Base-by-base conservation (phyloP, 2,113 vertebrate species). In the Pangasianodon hypophthalmus region DNA sequence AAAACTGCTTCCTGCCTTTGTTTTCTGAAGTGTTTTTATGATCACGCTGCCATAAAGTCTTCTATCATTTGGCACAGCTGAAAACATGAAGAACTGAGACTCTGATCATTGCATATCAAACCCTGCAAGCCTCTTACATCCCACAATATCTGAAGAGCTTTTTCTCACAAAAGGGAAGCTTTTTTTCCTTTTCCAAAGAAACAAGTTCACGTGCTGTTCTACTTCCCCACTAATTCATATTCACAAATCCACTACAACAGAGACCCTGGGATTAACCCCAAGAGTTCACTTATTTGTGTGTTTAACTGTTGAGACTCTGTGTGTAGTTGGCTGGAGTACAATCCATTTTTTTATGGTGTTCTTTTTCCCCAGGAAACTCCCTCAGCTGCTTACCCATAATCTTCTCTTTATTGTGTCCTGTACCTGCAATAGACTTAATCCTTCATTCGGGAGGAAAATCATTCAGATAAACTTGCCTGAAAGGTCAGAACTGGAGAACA, bases 401-500 rank as follows among this genome's bases (percentile, higher is more conserved):
- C 29, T 69, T 1, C 41, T 41, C 58, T 8, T 67, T 58, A 52
- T 41, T 54, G 29, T 54, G 46, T 67, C 32, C 18, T 75, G 52
- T 81, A 81, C 44, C n/a, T 48, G 29, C 46, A 71, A 21, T 71
- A 6, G 2, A 69, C 46, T 52, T 67, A 41, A 41, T 52, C 44
- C 69, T 69, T 71, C 3, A 52, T 71, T 56, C 26, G 44, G 11
- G 52, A 7, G 21, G 18, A 52, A 50, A 44, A 69, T 69, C 71
- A 79, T 69, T 84, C 41, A n/a, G 50, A 82, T 87, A 73, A 86
- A 89, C 52, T 46, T 50, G 8, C 13, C 41, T 29, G 32, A 79
- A 90, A 90, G 85, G 80, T 88, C 80, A 89, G 62, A 46, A 41
- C 67, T 84, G 89, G 88, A 91, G 91, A 93, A 93, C 75, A 92